Evolutionary conservation across 1,140 invertebrate species (phyloP).

Genomic region (Musca vetustissima): DNA sequence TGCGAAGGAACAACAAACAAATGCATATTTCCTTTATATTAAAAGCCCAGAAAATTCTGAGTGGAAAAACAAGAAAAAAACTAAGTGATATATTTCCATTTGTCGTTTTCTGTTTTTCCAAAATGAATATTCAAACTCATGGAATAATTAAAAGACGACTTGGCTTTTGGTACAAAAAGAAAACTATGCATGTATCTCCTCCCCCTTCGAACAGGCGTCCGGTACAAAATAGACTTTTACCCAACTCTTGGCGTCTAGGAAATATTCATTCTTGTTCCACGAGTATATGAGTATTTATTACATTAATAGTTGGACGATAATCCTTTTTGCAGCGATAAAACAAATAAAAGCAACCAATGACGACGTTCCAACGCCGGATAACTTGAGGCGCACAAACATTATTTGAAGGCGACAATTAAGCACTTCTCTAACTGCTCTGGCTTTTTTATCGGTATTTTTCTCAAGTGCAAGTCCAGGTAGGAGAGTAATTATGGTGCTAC

Average conservation of each 20-base stretch:
- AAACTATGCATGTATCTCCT: no score
- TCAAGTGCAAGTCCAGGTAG: neutral
- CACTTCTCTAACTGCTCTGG: neutral
- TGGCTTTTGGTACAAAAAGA: neutral
- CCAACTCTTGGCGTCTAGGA: no score
- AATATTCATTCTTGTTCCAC: neutral
- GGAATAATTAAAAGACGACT: slow-evolving; percentile 16
- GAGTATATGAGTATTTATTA: slow-evolving; percentile 13
- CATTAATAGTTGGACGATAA: slow-evolving; percentile 23
- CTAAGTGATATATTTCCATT: slow-evolving; percentile 12
- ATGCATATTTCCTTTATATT: neutral
- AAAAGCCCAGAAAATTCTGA: neutral
- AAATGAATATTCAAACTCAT: slow-evolving; percentile 25
- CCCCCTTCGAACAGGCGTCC: no score
- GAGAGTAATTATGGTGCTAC: slow-evolving; percentile 10
- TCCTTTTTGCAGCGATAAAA: slow-evolving; percentile 19
- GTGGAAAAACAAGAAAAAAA: neutral
- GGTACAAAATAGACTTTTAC: no score
- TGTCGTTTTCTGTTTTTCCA: slow-evolving; percentile 13
- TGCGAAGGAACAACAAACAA: neutral
- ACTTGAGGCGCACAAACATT: neutral
- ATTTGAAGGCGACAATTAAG: slow-evolving; percentile 24
- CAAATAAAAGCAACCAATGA: neutral
- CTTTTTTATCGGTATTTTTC: neutral
- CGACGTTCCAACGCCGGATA: neutral